Evolutionary conservation across 2,113 vertebrate species (phyloP).

Genomic region (Ahaetulla prasina): DNA sequence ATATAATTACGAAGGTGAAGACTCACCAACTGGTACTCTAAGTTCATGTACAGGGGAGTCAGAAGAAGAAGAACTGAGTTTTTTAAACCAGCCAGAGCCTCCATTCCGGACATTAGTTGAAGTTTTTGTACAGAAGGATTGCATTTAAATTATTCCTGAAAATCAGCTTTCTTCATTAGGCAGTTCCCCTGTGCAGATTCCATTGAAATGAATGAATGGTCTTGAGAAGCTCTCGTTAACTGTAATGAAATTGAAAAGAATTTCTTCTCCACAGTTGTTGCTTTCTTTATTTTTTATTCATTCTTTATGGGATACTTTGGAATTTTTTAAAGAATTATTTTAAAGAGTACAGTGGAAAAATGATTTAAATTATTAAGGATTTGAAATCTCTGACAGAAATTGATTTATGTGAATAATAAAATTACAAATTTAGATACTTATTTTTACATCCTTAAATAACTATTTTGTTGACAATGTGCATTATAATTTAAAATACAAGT

Average conservation of each 20-base stretch:
- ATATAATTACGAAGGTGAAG: constrained; percentile 83
- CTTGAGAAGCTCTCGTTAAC: not conserved
- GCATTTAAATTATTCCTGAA: constrained; percentile 20
- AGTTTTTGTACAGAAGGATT: constrained; percentile 69
- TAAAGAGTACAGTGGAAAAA: not conserved
- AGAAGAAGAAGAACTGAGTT: constrained; percentile 75
- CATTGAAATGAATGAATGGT: not conserved
- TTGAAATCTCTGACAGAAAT: constrained; percentile 6
- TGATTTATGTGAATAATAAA: constrained; percentile 20
- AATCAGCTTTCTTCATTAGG: constrained; percentile 13
- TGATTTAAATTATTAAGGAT: not conserved
- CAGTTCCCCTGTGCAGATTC: not conserved
- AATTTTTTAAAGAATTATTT: not conserved
- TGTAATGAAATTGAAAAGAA: not conserved
- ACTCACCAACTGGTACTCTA: constrained; percentile 81
- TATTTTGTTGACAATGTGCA: constrained; percentile 12
- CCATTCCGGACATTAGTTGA: constrained; percentile 87
- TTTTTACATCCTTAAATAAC: constrained; percentile 29
- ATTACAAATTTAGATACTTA: constrained; percentile 31
- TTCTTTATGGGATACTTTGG: constrained; percentile 3
- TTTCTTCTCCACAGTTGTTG: not conserved
- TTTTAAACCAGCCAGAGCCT: constrained; percentile 84
- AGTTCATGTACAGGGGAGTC: constrained; percentile 81
- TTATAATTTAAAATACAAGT: not conserved
- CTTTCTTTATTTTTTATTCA: constrained; percentile 21